Evolutionary conservation across 2,797 vertebrate species (phyloP), one percentile per base, ranked within the genome.

Genomic region (Psittacula echo): DNA sequence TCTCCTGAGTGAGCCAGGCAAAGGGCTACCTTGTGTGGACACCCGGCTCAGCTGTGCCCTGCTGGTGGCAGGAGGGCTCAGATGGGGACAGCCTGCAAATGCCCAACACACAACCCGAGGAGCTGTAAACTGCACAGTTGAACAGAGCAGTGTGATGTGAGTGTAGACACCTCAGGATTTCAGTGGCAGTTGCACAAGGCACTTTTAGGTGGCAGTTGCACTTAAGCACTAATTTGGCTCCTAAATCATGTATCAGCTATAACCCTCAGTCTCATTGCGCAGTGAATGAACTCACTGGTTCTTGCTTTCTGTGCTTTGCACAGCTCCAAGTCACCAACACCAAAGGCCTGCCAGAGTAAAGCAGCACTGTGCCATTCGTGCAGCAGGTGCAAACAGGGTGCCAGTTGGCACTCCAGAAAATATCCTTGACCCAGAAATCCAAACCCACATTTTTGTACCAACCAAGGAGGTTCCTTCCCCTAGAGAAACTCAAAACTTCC

Each of bases 401-500:
- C 13, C 29, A 4, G 29, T 21, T 64, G 61, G 19, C 3, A 4
- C n/a, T 58, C 65, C 47, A 73, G 3, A 8, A 75, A 73, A 77
- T 2, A 64, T 3, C 12, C n/a, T 26, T 47, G 42, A 32, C 32
- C 32, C 29, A 77, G n/a, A 39, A 22, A 83, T 5, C 41, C 66
- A 61, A 76, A 82, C 93, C 80, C 56, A 71, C 66, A 17, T 68
- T 64, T 88, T 60, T 76, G 27, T 87, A 17, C 76, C n/a, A 76
- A 83, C n/a, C 48, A 85, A 86, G 64, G 72, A 92, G 51, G 88
- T 62, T 81, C 94, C 61, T 50, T 5, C 5, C 87, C 67, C 62
- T 22, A 53, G 50, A 95, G 73, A 93, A 89, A 77, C 51, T 60
- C 10, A 87, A 24, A 92, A 85, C 65, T 70, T 51, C 32, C 90